Evolutionary conservation across 2,113 vertebrate species (phyloP).

Genomic region (Notiomystis cincta): DNA sequence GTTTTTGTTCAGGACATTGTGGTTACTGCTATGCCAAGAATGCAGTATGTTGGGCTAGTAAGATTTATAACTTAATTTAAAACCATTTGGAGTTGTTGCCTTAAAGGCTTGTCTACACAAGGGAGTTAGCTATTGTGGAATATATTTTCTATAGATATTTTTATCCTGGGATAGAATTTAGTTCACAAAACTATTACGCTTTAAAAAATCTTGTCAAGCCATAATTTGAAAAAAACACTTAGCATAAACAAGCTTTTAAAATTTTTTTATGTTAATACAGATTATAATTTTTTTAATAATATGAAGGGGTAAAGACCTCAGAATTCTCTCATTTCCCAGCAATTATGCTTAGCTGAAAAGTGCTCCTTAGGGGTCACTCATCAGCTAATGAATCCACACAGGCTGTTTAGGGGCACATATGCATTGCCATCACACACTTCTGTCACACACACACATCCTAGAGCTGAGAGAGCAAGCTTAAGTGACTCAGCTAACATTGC

Average conservation of each 20-base stretch:
- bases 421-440: background rate
- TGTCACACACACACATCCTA: fast-evolving
- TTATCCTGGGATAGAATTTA: background rate
- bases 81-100: background rate
- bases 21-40: conserved; percentile 41
- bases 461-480: background rate
- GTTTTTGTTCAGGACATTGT: conserved; percentile 21
- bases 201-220: background rate
- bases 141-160: background rate
- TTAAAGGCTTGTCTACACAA: background rate
- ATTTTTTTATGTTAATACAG: background rate
- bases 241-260: background rate
- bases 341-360: background rate
- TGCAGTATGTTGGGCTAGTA: background rate
- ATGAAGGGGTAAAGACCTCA: background rate
- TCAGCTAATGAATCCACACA: background rate
- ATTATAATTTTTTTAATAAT: background rate
- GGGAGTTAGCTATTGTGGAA: conserved; percentile 11
- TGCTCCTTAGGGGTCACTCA: background rate
- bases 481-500: background rate
- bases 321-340: background rate
- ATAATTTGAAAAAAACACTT: background rate
- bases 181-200: background rate
- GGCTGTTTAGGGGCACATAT: fast-evolving
- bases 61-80: conserved; percentile 51